Conservation (phyloP, 1,140 invertebrate species). For the Battus philenor region DNA sequence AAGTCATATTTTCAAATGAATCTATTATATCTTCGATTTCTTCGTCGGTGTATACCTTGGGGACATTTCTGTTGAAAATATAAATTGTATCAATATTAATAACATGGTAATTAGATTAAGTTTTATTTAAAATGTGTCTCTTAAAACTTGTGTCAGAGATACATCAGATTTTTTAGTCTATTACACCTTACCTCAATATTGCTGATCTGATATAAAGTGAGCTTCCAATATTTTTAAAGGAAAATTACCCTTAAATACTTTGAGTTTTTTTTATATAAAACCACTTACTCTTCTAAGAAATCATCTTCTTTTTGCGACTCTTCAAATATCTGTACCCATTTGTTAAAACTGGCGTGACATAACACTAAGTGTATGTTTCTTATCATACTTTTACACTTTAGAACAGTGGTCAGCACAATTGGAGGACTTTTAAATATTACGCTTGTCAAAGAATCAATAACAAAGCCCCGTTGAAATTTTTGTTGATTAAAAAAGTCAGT, state of each 20-base stretch:
- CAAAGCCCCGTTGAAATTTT: conserved; percentile 49
- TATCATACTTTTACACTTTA: conserved; percentile 52
- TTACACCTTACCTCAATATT: too few relatives aligned
- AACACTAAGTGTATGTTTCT: conserved; percentile 52
- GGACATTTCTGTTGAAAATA: conserved; percentile 24
- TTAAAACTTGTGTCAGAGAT: too few relatives aligned
- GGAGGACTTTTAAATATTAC: conserved; percentile 43
- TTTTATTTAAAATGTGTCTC: too few relatives aligned
- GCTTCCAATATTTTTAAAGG: too few relatives aligned
- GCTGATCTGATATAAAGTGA: too few relatives aligned
- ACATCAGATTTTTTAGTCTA: too few relatives aligned
- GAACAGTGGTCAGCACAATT: conserved; percentile 40
- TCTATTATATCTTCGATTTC: conserved; percentile 52
- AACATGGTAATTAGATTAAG: too few relatives aligned
- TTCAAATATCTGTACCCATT: conserved; percentile 52
- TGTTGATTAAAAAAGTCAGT: conserved; percentile 42
- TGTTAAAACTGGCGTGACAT: conserved; percentile 54
- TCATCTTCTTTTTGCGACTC: conserved; percentile 44
- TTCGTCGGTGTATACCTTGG: conserved; percentile 43
- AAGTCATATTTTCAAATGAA: conserved; percentile 48
- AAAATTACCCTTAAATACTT: too few relatives aligned
- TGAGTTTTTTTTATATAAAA: not conserved
- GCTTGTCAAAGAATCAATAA: conserved; percentile 55
- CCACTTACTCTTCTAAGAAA: conserved; percentile 45
- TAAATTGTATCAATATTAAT: too few relatives aligned